A percentile compares a stretch with the other conserved stretches of the same genome.
phyloP scores from a whole-genome alignment of 1,140 invertebrate genomes.

The Hyphantria cunea region DNA sequence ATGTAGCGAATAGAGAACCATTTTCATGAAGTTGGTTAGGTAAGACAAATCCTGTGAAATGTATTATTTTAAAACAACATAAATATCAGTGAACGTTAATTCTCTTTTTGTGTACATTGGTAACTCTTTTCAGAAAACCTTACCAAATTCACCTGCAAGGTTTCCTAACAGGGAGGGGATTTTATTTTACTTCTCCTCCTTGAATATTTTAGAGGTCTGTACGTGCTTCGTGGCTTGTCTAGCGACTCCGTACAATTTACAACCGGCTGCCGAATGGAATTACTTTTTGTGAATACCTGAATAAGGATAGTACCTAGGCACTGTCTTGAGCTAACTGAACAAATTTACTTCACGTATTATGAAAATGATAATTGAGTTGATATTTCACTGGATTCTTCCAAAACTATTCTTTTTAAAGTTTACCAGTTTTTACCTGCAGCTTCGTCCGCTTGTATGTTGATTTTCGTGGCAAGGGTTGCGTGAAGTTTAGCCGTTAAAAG shows the following conservation, averaged over 20 bases:
- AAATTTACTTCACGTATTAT: conserved; percentile 7
- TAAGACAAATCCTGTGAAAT: background rate
- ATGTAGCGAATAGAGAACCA: no score
- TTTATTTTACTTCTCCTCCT: conserved; percentile 18
- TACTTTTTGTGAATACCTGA: conserved; percentile 29
- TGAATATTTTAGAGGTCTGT: conserved; percentile 27
- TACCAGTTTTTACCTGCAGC: no score
- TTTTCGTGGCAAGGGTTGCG: no score
- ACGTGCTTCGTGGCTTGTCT: conserved; percentile 19
- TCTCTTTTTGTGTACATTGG: background rate
- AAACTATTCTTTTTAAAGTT: no score
- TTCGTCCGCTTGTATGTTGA: no score
- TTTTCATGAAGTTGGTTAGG: no score
- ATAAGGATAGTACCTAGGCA: conserved; percentile 3
- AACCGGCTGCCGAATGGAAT: conserved; percentile 24
- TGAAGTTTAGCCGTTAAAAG: no score
- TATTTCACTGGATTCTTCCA: no score
- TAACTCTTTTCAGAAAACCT: conserved; percentile 5
- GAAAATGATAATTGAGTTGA: no score
- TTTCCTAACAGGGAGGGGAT: conserved; percentile 13
- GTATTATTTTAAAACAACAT: background rate
- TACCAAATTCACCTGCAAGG: conserved; percentile 10
- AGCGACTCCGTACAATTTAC: conserved; percentile 26
- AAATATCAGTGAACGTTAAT: no score
- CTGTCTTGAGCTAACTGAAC: background rate